Percentiles rank a stretch among this genome's conserved stretches.
Conservation (phyloP, 2,888 invertebrate species). For the Apotomis betuletana region DNA sequence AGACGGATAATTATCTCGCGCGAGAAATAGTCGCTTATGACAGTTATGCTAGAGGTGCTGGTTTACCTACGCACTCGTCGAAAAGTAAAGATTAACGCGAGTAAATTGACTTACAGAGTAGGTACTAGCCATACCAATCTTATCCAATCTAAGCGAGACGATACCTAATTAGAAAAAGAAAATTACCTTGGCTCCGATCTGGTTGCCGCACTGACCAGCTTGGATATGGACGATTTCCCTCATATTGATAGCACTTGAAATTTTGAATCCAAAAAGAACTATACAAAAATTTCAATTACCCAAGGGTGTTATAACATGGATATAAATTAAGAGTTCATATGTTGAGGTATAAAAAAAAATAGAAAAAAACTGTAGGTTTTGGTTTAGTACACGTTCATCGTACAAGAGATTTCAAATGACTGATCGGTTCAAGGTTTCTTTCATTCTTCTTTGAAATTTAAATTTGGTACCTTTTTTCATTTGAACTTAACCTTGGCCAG, state of each 20-base stretch:
- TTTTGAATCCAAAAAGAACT: slow-evolving; percentile 7
- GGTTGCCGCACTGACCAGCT: slow-evolving; percentile 85
- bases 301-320: slow-evolving; percentile 5
- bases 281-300: slow-evolving; percentile 20
- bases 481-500: neutral
- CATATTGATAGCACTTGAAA: slow-evolving; percentile 63
- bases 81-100: no score
- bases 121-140: no score
- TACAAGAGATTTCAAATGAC: slow-evolving; percentile 24
- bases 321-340: neutral
- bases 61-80: no score
- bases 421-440: neutral
- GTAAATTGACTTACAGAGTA: no score
- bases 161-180: neutral
- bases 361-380: neutral
- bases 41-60: no score
- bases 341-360: neutral
- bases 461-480: slow-evolving; percentile 1
- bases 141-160: no score
- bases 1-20: no score
- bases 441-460: neutral
- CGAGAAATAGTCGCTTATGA: no score
- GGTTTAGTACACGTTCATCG: slow-evolving; percentile 14
- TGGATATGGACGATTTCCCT: slow-evolving; percentile 87
- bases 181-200: slow-evolving; percentile 47